These are phyloP conservation scores for Grapholita molesta DNA, from an alignment of 1,140 invertebrate species.

Conservation along the genomic window DNA sequence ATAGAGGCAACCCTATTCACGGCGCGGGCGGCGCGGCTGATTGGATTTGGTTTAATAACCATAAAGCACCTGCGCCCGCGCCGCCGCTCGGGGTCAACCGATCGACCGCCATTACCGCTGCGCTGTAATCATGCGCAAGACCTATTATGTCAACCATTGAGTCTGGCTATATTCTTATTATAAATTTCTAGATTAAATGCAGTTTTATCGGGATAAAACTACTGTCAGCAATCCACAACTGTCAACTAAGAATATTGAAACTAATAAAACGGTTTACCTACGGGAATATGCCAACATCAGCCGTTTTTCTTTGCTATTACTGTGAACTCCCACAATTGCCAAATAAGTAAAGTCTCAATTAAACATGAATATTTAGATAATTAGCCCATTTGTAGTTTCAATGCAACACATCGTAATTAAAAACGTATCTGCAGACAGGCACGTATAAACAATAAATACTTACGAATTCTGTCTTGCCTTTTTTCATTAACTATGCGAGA, in stretches of 20 bases:
- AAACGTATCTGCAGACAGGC: not conserved
- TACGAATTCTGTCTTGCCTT: not conserved
- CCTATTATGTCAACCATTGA: constrained; percentile 13
- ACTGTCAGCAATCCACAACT: not conserved
- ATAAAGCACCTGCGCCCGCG: constrained; percentile 51
- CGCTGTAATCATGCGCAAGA: constrained; percentile 2
- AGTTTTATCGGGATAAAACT: not conserved
- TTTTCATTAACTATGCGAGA: not conserved
- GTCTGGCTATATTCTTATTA: not conserved
- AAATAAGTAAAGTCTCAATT: too few species aligned
- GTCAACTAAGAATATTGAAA: not conserved
- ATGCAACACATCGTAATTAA: not conserved
- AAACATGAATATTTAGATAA: not conserved
- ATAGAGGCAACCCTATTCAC: not conserved
- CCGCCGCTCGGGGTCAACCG: not conserved
- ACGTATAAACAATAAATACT: not conserved
- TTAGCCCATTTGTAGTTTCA: not conserved
- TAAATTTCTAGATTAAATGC: not conserved
- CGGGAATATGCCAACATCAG: too few species aligned
- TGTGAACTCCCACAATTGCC: too few species aligned
- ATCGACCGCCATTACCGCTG: constrained; percentile 11
- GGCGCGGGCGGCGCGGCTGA: constrained; percentile 30
- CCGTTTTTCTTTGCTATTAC: too few species aligned
- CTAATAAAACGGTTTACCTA: too few species aligned
- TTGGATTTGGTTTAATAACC: constrained; percentile 68